Percentiles rank a stretch among this genome's conserved stretches.
These are phyloP conservation scores for Gymnothorax reevesii DNA, from an alignment of 2,797 vertebrate genomes.

Conservation along the genomic window DNA sequence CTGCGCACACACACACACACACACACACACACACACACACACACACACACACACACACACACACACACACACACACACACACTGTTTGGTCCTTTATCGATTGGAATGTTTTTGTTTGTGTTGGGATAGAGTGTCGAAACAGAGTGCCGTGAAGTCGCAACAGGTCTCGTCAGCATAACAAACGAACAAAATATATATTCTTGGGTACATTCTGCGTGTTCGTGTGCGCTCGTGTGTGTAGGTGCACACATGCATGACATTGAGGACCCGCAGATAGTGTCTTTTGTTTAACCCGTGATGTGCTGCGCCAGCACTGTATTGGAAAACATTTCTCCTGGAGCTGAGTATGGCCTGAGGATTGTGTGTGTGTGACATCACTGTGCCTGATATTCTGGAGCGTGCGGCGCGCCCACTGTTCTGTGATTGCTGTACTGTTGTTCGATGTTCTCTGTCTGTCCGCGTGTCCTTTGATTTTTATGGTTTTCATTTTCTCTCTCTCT, in stretches of 20 bases:
- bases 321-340: neutral
- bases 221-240: neutral
- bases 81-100: too few species aligned
- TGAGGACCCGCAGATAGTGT: neutral
- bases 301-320: neutral
- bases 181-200: neutral
- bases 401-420: neutral
- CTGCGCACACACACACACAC: too few species aligned
- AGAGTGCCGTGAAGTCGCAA: too few species aligned
- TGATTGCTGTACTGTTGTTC: neutral
- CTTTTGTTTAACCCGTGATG: neutral
- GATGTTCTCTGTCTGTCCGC: neutral
- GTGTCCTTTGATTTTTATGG: slow-evolving; percentile 1
- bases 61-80: too few species aligned
- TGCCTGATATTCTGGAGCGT: neutral
- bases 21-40: too few species aligned
- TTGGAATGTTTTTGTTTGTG: neutral
- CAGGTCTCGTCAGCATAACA: neutral
- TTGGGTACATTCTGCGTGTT: too few species aligned
- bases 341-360: neutral
- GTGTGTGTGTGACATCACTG: neutral
- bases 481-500: slow-evolving; percentile 15
- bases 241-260: neutral
- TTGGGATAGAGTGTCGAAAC: neutral
- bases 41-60: too few species aligned